Evolutionary conservation across 1,140 invertebrate genomes (phyloP).

Genomic region (Bathynomus jamesi): DNA sequence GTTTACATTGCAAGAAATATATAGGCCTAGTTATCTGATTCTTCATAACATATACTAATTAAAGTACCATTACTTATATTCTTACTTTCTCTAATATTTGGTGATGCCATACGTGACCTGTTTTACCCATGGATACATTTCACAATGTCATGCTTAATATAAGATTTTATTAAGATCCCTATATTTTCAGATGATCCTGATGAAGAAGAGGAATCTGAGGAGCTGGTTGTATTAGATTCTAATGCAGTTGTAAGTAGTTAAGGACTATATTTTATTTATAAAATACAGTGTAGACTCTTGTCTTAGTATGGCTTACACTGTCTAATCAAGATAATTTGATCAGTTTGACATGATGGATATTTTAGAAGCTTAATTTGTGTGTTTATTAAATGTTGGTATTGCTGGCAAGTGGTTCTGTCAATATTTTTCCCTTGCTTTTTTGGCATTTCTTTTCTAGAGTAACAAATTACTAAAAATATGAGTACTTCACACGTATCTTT

Average conservation of each 20-base stretch:
- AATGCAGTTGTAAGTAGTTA: constrained; percentile 37
- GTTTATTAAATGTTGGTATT: not conserved
- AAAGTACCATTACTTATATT: no score
- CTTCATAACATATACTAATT: no score
- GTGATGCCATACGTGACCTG: no score
- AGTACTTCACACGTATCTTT: no score
- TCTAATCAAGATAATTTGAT: not conserved
- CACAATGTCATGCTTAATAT: no score
- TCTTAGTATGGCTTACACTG: not conserved
- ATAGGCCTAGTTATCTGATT: no score
- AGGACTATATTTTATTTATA: not conserved
- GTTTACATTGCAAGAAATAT: no score
- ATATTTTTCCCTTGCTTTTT: not conserved
- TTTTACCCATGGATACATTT: no score
- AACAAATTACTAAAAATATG: no score
- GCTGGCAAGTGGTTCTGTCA: not conserved
- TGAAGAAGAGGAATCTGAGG: constrained; percentile 37
- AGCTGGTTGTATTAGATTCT: constrained; percentile 42
- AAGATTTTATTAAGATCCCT: no score
- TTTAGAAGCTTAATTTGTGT: not conserved
- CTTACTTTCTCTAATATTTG: no score
- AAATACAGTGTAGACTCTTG: not conserved
- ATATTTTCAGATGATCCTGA: constrained; percentile 20
- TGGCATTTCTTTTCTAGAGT: no score
- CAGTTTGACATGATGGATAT: not conserved